A percentile compares a stretch with the other conserved stretches of the same genome.
Conservation (phyloP, 2,888 invertebrate genomes). For the Harpagoxenus sublaevis region DNA sequence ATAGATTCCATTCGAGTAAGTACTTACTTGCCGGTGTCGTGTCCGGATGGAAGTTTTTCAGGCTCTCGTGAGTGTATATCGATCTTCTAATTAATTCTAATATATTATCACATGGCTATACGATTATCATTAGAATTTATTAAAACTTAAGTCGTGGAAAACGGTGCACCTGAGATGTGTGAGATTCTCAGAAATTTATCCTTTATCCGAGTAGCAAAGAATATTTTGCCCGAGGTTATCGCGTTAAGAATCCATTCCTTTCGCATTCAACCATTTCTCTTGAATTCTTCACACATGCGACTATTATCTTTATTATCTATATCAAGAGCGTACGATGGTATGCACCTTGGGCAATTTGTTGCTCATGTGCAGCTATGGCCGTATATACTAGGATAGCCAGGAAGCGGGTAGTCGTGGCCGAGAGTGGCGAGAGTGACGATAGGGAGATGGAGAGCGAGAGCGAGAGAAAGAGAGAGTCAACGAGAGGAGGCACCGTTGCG, state of each 20-base stretch:
- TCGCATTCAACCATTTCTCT: not conserved
- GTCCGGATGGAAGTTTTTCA: constrained; percentile 5
- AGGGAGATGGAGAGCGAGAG: constrained; percentile 8
- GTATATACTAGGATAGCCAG: not conserved
- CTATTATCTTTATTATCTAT: not conserved
- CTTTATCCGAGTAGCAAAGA: not conserved
- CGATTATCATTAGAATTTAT: not conserved
- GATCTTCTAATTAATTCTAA: not conserved
- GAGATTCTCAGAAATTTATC: not conserved
- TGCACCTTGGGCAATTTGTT: constrained; percentile 17
- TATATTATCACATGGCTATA: too few species aligned
- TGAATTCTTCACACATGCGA: not conserved
- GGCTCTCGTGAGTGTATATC: not conserved
- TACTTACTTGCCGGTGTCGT: constrained; percentile 25
- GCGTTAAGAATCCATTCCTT: not conserved
- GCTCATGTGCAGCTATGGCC: constrained; percentile 21
- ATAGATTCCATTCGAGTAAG: constrained; percentile 32
- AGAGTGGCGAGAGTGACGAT: constrained; percentile 9
- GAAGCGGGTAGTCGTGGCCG: constrained; percentile 1
- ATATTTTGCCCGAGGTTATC: not conserved
- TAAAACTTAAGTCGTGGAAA: not conserved
- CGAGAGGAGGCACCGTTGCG: constrained; percentile 46
- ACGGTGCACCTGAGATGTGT: not conserved
- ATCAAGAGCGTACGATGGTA: not conserved
- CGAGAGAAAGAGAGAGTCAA: constrained; percentile 47